These are phyloP conservation scores for Diogma glabrata DNA, from an alignment of 2,888 invertebrate species.

Conservation along the genomic window DNA sequence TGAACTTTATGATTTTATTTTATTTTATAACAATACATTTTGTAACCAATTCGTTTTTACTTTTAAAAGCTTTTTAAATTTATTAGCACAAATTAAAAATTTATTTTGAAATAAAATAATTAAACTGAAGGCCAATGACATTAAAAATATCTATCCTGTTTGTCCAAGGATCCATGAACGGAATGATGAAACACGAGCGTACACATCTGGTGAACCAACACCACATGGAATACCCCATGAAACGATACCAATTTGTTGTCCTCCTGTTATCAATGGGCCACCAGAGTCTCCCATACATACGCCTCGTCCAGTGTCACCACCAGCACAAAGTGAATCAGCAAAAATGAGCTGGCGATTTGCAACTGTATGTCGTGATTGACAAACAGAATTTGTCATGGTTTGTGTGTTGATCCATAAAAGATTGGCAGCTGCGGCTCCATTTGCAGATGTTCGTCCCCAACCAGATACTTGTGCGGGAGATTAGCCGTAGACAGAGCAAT, in stretches of 20 bases:
- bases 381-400: conserved; percentile 14
- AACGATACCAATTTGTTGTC: conserved; percentile 31
- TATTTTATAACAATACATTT: too few relatives aligned
- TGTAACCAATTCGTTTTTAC: too few relatives aligned
- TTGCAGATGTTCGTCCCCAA: conserved; percentile 15
- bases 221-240: conserved; percentile 36
- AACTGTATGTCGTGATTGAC: conserved; percentile 16
- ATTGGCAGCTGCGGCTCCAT: conserved; percentile 11
- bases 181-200: conserved; percentile 31
- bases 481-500: conserved; percentile 1
- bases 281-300: conserved; percentile 32
- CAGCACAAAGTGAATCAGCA: background rate
- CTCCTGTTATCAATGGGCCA: conserved; percentile 30
- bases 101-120: too few relatives aligned
- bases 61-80: too few relatives aligned
- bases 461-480: too few relatives aligned
- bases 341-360: conserved; percentile 30
- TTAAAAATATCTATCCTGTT: too few relatives aligned
- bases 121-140: too few relatives aligned
- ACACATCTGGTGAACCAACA: conserved; percentile 32
- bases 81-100: too few relatives aligned
- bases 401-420: background rate
- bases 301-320: conserved; percentile 19
- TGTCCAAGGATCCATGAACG: conserved; percentile 27
- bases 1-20: too few relatives aligned